A percentile compares a stretch with the other conserved stretches of the same genome.
phyloP scores from a whole-genome alignment of 2,113 vertebrate genomes.

The Cynoglossus semilaevis region DNA sequence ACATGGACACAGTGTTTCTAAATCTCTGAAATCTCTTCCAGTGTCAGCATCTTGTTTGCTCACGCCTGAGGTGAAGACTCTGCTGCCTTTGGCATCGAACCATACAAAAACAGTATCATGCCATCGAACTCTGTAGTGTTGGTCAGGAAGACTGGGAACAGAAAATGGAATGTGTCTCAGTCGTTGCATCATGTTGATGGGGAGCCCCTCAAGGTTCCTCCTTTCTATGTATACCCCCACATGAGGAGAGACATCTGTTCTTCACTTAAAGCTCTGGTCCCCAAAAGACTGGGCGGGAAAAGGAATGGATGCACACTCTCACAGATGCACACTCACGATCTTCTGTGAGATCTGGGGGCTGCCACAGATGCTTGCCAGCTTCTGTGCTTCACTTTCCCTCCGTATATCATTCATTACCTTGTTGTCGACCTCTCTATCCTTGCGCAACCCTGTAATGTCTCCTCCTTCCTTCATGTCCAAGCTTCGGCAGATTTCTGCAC shows the following conservation, averaged over 20 bases:
- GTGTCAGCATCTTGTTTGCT: constrained; percentile 3
- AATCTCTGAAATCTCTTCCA: constrained; percentile 6
- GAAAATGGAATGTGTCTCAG: neutral
- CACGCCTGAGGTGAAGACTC: neutral
- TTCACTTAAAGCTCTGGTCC: constrained; percentile 56
- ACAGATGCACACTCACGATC: constrained; percentile 5
- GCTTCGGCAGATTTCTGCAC: constrained; percentile 29
- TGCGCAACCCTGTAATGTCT: constrained; percentile 34
- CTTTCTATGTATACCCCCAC: constrained; percentile 38
- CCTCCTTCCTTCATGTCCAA: constrained; percentile 30
- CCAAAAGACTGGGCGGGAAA: constrained; percentile 4
- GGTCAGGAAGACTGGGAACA: neutral
- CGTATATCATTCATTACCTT: constrained; percentile 46
- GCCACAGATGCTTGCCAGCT: constrained; percentile 1
- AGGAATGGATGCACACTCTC: no score
- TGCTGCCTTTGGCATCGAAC: neutral
- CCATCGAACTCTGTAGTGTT: neutral
- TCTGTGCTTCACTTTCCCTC: constrained; percentile 3
- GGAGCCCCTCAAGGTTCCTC: constrained; percentile 12
- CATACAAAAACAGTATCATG: neutral
- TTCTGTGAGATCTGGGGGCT: constrained; percentile 33
- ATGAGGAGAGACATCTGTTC: constrained; percentile 66
- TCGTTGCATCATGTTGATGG: constrained; percentile 22
- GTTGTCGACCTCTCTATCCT: constrained; percentile 31
- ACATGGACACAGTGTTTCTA: neutral